Evolutionary conservation across 1,140 invertebrate species (phyloP).

Genomic region (Drosophila albomicans): DNA sequence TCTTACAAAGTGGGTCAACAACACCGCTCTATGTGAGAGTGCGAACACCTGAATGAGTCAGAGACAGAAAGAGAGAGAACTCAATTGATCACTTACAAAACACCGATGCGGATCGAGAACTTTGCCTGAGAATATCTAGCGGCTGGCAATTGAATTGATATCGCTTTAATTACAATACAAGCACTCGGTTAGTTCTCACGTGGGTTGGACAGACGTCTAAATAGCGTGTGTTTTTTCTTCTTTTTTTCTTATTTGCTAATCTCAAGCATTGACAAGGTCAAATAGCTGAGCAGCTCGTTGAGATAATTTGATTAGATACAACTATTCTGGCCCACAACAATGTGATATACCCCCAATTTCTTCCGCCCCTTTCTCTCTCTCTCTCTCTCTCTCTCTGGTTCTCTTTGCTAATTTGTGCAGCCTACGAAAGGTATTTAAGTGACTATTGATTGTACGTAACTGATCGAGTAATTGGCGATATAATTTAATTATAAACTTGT

Average conservation of each 20-base stretch:
- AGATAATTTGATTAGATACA: conserved; percentile 36
- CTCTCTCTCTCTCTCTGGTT: not conserved
- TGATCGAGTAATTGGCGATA: not conserved
- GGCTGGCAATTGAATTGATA: conserved; percentile 21
- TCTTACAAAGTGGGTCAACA: conserved; percentile 74
- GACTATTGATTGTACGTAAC: not conserved
- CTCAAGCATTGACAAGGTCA: conserved; percentile 65
- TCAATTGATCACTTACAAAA: not conserved
- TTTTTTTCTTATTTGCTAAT: conserved; percentile 28
- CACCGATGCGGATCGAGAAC: conserved; percentile 7
- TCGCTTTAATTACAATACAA: conserved; percentile 39
- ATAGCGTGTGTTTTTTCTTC: conserved; percentile 10
- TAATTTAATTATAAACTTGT: not conserved
- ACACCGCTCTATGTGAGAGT: conserved; percentile 41
- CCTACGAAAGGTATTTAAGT: conserved; percentile 2
- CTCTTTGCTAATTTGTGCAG: not conserved
- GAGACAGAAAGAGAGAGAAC: not conserved
- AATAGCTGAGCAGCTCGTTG: conserved; percentile 25
- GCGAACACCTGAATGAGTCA: conserved; percentile 58
- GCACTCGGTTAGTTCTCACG: conserved; percentile 35
- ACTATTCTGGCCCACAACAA: conserved; percentile 4
- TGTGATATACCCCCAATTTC: conserved; percentile 1
- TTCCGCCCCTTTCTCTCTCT: not conserved
- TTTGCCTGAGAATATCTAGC: conserved; percentile 6
- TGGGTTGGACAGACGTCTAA: conserved; percentile 19